Evolutionary conservation across 2,797 vertebrate genomes (phyloP).

Genomic region (Karalla daura): DNA sequence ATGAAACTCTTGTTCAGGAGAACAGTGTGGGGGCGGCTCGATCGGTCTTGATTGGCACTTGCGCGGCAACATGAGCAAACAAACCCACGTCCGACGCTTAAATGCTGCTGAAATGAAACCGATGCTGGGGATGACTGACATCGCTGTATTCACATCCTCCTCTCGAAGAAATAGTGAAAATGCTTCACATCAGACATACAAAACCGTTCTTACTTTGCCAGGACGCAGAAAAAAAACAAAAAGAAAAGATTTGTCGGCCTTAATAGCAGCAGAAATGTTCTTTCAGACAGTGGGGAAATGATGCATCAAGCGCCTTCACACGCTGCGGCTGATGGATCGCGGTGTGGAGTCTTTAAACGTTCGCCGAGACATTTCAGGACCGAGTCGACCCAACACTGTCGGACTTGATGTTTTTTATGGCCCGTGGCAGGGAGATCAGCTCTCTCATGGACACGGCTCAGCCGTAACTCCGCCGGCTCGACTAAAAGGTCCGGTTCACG

Average conservation of each 20-base stretch:
- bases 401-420: background rate
- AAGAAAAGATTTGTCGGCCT: background rate
- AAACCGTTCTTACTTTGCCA: background rate
- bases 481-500: conserved; percentile 27
- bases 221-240: background rate
- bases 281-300: conserved; percentile 2
- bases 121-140: background rate
- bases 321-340: background rate
- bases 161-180: background rate
- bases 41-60: background rate
- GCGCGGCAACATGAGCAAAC: background rate
- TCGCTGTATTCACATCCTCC: background rate
- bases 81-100: background rate
- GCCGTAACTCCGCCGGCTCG: conserved; percentile 9
- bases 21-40: background rate
- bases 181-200: background rate
- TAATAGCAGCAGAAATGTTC: background rate
- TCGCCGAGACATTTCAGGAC: background rate
- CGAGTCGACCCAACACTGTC: background rate
- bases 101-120: background rate
- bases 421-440: conserved; percentile 4
- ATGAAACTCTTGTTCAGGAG: background rate
- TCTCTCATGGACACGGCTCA: conserved; percentile 1
- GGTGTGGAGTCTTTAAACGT: background rate
- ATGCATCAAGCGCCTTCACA: background rate